These are phyloP conservation scores for Amazona guildingii DNA, from an alignment of 2,113 vertebrate species.

Conservation along the genomic window DNA sequence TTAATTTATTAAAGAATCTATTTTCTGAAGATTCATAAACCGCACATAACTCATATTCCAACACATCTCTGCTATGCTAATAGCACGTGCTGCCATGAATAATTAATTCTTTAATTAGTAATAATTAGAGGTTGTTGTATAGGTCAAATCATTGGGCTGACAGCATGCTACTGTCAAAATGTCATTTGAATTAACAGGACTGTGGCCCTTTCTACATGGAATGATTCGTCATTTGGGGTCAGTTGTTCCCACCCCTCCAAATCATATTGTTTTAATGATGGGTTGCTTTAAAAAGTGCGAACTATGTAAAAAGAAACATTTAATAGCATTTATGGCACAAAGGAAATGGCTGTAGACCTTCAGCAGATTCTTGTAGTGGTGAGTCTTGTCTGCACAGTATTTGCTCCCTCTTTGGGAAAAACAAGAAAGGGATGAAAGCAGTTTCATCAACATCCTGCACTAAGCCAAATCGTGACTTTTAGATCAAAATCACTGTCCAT, in stretches of 20 bases:
- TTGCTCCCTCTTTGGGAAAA: neutral
- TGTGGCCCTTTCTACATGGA: constrained; percentile 22
- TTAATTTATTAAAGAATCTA: constrained; percentile 93
- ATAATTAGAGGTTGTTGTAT: constrained; percentile 85
- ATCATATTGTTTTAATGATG: neutral
- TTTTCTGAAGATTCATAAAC: constrained; percentile 91
- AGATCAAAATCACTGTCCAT: neutral
- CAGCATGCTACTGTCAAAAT: constrained; percentile 78
- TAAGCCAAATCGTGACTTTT: neutral
- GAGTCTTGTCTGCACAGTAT: neutral
- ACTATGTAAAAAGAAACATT: constrained; percentile 32
- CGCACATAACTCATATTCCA: constrained; percentile 81
- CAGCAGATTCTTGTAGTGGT: neutral
- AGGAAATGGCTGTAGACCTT: neutral
- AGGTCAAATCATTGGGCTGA: constrained; percentile 81
- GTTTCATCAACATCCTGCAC: neutral
- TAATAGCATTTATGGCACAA: constrained; percentile 2
- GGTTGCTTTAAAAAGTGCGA: neutral
- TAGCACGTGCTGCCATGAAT: constrained; percentile 79
- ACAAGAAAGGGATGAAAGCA: neutral
- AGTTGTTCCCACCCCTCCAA: neutral
- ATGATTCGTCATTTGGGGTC: neutral
- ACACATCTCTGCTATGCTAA: constrained; percentile 85
- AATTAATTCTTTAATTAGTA: constrained; percentile 91
- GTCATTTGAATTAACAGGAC: constrained; percentile 72